Evolutionary conservation across 1,140 invertebrate species (phyloP).

Genomic region (Limonius californicus): DNA sequence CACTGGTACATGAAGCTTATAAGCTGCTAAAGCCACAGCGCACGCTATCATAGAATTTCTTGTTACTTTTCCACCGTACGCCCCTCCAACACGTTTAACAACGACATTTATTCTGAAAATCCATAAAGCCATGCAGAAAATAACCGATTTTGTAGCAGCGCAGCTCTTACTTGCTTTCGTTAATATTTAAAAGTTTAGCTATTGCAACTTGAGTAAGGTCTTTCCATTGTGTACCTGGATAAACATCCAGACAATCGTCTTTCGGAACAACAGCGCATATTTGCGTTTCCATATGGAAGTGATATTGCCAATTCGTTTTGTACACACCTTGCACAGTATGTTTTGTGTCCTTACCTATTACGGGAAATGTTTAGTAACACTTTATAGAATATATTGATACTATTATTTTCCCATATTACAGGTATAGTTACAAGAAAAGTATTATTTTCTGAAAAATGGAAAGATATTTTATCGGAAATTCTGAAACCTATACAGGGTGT

Average conservation of each 20-base stretch:
- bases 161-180: slow-evolving; percentile 47
- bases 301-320: slow-evolving; percentile 51
- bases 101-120: slow-evolving; percentile 55
- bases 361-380: slow-evolving; percentile 30
- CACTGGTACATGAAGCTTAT: slow-evolving; percentile 55
- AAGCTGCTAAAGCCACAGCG: slow-evolving; percentile 56
- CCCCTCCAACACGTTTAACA: slow-evolving; percentile 64
- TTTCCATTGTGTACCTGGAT: slow-evolving; percentile 63
- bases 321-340: slow-evolving; percentile 50
- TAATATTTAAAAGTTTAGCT: slow-evolving; percentile 54
- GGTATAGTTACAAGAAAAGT: too few species aligned
- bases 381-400: too few species aligned
- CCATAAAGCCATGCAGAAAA: slow-evolving; percentile 14
- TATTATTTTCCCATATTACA: too few species aligned
- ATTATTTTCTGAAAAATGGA: too few species aligned
- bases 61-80: slow-evolving; percentile 62
- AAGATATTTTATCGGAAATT: too few species aligned
- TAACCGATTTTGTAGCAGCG: not conserved
- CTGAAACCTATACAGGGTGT: too few species aligned
- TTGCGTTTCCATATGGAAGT: slow-evolving; percentile 63
- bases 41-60: slow-evolving; percentile 48
- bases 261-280: slow-evolving; percentile 58
- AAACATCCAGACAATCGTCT: slow-evolving; percentile 63
- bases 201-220: slow-evolving; percentile 60
- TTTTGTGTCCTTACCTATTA: slow-evolving; percentile 30